Base-by-base conservation (phyloP, 2,797 vertebrate species). In the Rhyacichthys aspro region DNA sequence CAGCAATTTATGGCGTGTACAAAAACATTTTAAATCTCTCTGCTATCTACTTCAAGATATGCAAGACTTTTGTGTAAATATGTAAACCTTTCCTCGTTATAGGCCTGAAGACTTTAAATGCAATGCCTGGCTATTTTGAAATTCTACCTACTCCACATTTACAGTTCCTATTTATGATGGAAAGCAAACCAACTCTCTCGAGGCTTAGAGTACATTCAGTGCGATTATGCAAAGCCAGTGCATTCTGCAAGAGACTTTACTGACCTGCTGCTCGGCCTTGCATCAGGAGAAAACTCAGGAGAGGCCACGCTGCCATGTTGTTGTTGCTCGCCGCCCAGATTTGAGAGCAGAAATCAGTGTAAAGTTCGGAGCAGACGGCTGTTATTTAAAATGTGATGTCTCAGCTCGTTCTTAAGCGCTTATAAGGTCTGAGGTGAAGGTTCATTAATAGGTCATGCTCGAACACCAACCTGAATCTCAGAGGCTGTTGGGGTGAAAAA, bases 401-500 rank as follows among this genome's bases (percentile, higher is more conserved):
- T 84, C 74, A 79, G 84, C 72, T 50, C 41, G 43, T 67, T 59
- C 37, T 50, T 36, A 12, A 47, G 48, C 50, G 23, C 53, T 70
- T 23, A 34, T 17, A 11, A 56, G 74, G 72, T 67, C 71, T 9
- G 68, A 66, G 59, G 67, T 71, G 59, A 74, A 49, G 63, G 70
- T 70, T 79, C 64, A 80, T 79, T 86, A 87, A 76, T 67, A 82
- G 83, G 84, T 86, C 80, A 83, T 16, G 71, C 67, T 74, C 67
- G 52, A 67, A 53, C 66, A 77, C 56, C 71, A 59, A 69, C 49
- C 43, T 34, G 53, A 69, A 47, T 64, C 52, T 77, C 48, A 48
- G 58, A 55, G 67, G 28, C 42, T 43, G 45, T 43, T 46, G 34
- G 41, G 57, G 45, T 55, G 47, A 66, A 23, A 57, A 49, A 76